Evolutionary conservation across 2,888 invertebrate species (phyloP).

Genomic region (Biston stratarius): DNA sequence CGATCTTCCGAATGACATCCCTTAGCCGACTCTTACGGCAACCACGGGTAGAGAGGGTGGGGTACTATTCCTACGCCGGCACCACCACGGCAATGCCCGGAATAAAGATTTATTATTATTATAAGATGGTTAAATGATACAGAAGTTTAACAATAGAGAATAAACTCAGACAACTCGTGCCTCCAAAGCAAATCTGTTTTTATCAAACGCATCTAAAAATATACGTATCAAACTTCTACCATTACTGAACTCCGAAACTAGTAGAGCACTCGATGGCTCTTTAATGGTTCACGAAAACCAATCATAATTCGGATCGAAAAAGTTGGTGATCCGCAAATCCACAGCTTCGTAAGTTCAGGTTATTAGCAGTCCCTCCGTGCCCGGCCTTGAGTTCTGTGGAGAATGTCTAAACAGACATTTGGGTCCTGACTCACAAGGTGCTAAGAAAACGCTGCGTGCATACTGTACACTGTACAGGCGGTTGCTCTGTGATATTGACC

Average conservation of each 20-base stretch:
- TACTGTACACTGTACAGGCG: slow-evolving; percentile 53
- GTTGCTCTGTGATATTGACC: slow-evolving; percentile 73
- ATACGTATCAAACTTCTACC: slow-evolving; percentile 9
- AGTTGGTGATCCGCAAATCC: slow-evolving; percentile 35
- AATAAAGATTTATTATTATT: too few relatives aligned
- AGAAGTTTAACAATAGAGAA: too few relatives aligned
- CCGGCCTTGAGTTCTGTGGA: slow-evolving; percentile 68
- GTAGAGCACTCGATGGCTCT: slow-evolving; percentile 10
- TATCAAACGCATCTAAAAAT: not conserved
- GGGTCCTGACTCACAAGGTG: slow-evolving; percentile 49
- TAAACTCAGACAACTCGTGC: too few relatives aligned
- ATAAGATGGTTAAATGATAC: too few relatives aligned
- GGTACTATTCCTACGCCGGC: too few relatives aligned
- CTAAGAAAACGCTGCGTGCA: slow-evolving; percentile 42
- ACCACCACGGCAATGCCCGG: too few relatives aligned
- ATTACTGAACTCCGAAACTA: slow-evolving; percentile 10
- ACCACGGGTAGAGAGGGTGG: too few relatives aligned
- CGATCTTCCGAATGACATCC: too few relatives aligned
- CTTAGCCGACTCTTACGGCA: too few relatives aligned
- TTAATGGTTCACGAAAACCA: slow-evolving; percentile 23
- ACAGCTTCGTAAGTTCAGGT: slow-evolving; percentile 37
- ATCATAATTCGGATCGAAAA: slow-evolving; percentile 33
- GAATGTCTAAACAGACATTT: slow-evolving; percentile 77
- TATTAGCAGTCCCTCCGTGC: slow-evolving; percentile 70
- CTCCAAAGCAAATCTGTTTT: not conserved